Conservation (phyloP, 2,797 vertebrate species). For the Enteromius thamalakanensis region DNA sequence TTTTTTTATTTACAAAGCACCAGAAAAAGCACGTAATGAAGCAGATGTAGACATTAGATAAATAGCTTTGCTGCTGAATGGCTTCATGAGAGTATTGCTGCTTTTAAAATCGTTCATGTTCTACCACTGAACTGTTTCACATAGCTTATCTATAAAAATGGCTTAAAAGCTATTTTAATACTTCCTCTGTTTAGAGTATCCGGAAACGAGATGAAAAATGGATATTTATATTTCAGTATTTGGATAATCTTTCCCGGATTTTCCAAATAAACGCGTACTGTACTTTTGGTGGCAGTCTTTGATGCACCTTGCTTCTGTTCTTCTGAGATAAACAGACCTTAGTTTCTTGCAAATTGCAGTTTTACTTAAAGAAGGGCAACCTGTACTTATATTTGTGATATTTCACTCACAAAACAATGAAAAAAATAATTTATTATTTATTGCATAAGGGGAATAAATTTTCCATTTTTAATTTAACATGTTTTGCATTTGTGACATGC, state of each 20-base stretch:
- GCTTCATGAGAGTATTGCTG: conserved; percentile 12
- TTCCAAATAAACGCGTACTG: conserved; percentile 30
- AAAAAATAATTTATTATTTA: not conserved
- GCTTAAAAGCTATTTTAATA: conserved; percentile 8
- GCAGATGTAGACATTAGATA: conserved; percentile 41
- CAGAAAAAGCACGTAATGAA: conserved; percentile 14
- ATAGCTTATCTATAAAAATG: conserved; percentile 38
- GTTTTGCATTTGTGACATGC: not conserved
- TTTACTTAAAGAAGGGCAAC: not conserved
- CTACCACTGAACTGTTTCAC: conserved; percentile 4
- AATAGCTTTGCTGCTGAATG: conserved; percentile 25
- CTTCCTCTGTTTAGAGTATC: conserved; percentile 23
- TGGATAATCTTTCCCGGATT: conserved; percentile 23
- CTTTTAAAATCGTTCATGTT: conserved; percentile 7
- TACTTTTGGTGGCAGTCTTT: conserved; percentile 20
- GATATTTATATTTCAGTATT: conserved; percentile 35
- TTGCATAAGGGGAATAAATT: not conserved
- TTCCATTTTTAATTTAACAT: not conserved
- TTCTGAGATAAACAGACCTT: not conserved
- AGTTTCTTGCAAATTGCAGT: not conserved
- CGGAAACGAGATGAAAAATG: conserved; percentile 1
- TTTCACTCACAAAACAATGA: not conserved
- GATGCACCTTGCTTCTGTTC: conserved; percentile 5
- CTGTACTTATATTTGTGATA: not conserved
- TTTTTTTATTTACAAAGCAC: conserved; percentile 2